phyloP scores from a whole-genome alignment of 2,888 invertebrate species.

The Caenorhabditis sp. region DNA sequence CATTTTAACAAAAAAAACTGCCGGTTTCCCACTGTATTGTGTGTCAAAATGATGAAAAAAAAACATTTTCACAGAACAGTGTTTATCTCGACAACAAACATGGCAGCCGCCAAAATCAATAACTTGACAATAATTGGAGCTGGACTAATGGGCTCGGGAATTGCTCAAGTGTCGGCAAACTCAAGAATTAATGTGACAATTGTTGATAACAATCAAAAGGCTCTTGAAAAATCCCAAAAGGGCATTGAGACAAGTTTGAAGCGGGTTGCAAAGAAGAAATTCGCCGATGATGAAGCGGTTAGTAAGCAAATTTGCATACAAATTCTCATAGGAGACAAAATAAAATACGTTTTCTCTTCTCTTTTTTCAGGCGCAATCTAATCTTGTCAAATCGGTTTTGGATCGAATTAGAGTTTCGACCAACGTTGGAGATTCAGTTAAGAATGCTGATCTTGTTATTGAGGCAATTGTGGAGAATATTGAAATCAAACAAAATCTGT shows the following conservation, averaged over 20 bases:
- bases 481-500: conserved; percentile 80
- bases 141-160: conserved; percentile 89
- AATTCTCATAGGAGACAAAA: not conserved
- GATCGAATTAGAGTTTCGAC: conserved; percentile 77
- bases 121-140: conserved; percentile 77
- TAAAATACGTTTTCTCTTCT: not conserved
- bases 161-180: conserved; percentile 88
- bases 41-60: too few species aligned
- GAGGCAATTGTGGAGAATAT: conserved; percentile 88
- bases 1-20: too few species aligned
- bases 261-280: conserved; percentile 82
- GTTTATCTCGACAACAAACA: not conserved
- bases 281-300: conserved; percentile 69
- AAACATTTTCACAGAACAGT: too few species aligned
- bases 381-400: conserved; percentile 76
- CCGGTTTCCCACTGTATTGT: too few species aligned
- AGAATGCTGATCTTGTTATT: conserved; percentile 76
- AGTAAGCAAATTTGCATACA: not conserved
- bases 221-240: conserved; percentile 78
- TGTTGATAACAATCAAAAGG: conserved; percentile 80
- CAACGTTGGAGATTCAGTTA: conserved; percentile 77
- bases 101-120: not conserved
- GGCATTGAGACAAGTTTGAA: conserved; percentile 79
- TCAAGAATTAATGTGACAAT: conserved; percentile 84
- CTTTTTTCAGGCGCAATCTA: conserved; percentile 16